Evolutionary conservation across 2,113 vertebrate genomes (phyloP).

Genomic region (Micronycteris hirsuta): DNA sequence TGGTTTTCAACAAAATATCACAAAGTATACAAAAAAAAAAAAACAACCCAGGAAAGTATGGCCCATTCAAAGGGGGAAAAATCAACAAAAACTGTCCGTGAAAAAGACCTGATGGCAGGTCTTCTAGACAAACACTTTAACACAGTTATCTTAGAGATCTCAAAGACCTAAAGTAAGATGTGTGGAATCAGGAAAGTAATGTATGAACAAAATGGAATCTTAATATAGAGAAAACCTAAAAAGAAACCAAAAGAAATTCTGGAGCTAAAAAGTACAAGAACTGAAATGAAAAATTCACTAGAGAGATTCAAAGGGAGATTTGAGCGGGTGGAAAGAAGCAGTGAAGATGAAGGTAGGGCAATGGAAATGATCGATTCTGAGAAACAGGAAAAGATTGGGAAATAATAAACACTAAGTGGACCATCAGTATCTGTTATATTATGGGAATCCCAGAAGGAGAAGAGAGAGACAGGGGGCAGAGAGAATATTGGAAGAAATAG

Average conservation of each 20-base stretch:
- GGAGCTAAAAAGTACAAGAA: background rate
- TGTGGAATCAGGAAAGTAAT: background rate
- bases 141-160: background rate
- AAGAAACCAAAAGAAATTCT: background rate
- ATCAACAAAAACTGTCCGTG: background rate
- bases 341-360: background rate
- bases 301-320: background rate
- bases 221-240: background rate
- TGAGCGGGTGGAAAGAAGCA: background rate
- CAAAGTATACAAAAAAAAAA: background rate
- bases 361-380: background rate
- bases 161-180: background rate
- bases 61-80: background rate
- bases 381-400: background rate
- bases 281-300: background rate
- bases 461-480: background rate
- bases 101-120: no score
- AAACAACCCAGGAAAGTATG: background rate
- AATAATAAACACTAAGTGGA: background rate
- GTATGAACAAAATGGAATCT: background rate
- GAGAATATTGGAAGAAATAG: background rate
- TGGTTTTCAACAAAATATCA: background rate
- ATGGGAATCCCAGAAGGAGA: background rate
- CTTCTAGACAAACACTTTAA: no score
- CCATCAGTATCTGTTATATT: background rate